Percentiles rank a stretch among this genome's conserved stretches.
Evolutionary conservation across 2,888 invertebrate species (phyloP).

Genomic region (Hoplodrina ambigua): DNA sequence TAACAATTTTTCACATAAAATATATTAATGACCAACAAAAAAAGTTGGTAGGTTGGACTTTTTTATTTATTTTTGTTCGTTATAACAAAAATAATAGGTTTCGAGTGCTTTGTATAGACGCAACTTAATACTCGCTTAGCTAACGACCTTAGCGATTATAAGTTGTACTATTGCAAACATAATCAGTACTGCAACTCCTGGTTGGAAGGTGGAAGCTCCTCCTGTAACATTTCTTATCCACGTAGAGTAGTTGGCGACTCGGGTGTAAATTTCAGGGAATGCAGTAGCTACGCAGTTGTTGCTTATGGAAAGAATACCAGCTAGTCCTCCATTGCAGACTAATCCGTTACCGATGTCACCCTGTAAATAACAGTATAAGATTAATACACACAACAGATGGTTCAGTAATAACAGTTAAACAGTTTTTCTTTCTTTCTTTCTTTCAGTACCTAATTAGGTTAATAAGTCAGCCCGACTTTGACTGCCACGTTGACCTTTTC

Average conservation of each 20-base stretch:
- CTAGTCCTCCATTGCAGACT: conserved; percentile 71
- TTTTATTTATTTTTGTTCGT: background rate
- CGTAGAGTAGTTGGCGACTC: conserved; percentile 73
- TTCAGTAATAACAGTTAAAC: no score
- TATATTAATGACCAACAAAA: background rate
- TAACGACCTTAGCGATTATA: conserved; percentile 62
- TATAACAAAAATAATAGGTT: background rate
- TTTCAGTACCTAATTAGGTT: no score
- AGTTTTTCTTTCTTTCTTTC: no score
- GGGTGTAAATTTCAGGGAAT: conserved; percentile 76
- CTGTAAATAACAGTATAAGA: conserved; percentile 56
- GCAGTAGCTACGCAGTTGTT: conserved; percentile 64
- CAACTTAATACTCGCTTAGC: conserved; percentile 35
- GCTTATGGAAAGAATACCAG: conserved; percentile 71
- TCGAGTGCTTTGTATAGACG: background rate
- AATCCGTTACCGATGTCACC: conserved; percentile 75
- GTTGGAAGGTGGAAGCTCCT: conserved; percentile 66
- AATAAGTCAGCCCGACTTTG: no score
- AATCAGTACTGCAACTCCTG: conserved; percentile 64
- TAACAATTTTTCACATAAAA: background rate
- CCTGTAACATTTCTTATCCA: conserved; percentile 74
- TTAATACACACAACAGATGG: background rate
- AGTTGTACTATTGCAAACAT: conserved; percentile 64
- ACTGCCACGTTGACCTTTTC: no score
- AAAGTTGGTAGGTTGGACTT: background rate